Conservation (phyloP, 2,888 invertebrate species). For the Baronia brevicornis region DNA sequence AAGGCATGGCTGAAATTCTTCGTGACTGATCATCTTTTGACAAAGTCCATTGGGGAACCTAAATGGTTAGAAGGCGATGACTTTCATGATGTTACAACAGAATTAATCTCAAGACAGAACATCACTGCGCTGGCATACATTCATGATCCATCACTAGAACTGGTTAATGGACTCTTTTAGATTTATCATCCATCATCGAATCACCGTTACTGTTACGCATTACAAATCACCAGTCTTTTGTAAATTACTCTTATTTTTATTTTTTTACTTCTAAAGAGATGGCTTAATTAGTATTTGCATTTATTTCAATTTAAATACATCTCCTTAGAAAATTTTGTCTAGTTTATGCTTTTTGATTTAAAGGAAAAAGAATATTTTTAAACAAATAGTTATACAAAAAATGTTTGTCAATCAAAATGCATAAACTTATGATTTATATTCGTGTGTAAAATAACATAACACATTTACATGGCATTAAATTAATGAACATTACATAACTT, state of each 20-base stretch:
- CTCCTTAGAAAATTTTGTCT: conserved; percentile 21
- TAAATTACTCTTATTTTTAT: conserved; percentile 30
- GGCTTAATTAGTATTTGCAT: not conserved
- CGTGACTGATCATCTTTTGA: conserved; percentile 70
- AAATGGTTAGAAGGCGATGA: conserved; percentile 63
- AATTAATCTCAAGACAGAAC: conserved; percentile 52
- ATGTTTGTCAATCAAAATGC: too few relatives aligned
- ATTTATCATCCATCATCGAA: conserved; percentile 28
- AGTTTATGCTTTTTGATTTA: too few relatives aligned
- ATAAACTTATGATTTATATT: too few relatives aligned
- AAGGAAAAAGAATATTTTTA: too few relatives aligned
- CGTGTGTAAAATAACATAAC: too few relatives aligned
- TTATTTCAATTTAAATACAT: conserved; percentile 8
- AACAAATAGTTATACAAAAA: too few relatives aligned
- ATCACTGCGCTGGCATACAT: conserved; percentile 45
- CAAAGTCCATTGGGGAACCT: conserved; percentile 67
- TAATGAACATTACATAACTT: too few relatives aligned
- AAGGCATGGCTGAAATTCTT: conserved; percentile 77
- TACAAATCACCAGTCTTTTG: conserved; percentile 30
- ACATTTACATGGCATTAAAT: too few relatives aligned
- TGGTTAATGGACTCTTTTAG: conserved; percentile 71
- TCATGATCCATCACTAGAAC: conserved; percentile 60
- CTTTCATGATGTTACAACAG: conserved; percentile 47
- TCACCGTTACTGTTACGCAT: conserved; percentile 31
- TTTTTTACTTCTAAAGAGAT: conserved; percentile 21